Conservation (phyloP, 2,888 invertebrate genomes). For the Dascillus cervinus region DNA sequence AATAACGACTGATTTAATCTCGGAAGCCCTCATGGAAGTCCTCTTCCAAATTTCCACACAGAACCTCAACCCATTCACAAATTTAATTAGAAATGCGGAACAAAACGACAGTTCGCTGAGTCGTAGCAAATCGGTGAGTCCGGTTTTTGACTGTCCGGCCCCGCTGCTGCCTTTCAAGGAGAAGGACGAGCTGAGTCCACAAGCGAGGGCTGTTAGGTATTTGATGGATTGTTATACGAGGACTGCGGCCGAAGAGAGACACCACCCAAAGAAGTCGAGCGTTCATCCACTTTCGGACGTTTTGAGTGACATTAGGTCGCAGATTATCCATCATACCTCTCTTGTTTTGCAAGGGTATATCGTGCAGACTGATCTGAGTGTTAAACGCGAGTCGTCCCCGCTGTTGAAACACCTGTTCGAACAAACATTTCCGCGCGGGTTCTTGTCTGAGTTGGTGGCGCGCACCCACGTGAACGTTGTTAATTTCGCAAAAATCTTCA, state of each 20-base stretch:
- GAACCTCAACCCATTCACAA: conserved; percentile 36
- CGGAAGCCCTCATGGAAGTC: conserved; percentile 48
- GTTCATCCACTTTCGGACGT: conserved; percentile 65
- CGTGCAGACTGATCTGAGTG: conserved; percentile 39
- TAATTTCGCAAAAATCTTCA: conserved; percentile 52
- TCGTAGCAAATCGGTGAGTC: conserved; percentile 41
- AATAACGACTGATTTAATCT: conserved; percentile 47
- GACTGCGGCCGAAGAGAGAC: conserved; percentile 64
- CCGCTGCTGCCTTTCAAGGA: conserved; percentile 29
- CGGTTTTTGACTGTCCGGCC: conserved; percentile 30
- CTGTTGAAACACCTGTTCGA: conserved; percentile 61
- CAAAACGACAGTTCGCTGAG: conserved; percentile 37
- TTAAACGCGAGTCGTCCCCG: conserved; percentile 51
- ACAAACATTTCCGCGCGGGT: conserved; percentile 65
- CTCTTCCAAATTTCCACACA: conserved; percentile 39
- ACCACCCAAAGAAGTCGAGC: conserved; percentile 68
- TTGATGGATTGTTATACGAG: conserved; percentile 61
- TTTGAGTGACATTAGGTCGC: conserved; percentile 49
- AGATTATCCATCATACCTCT: conserved; percentile 49
- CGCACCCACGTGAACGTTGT: conserved; percentile 49
- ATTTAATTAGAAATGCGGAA: conserved; percentile 19
- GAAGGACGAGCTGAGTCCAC: conserved; percentile 20
- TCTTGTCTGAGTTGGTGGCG: conserved; percentile 52
- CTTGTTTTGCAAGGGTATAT: conserved; percentile 48
- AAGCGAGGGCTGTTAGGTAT: conserved; percentile 39